phyloP scores from a whole-genome alignment of 2,113 vertebrate genomes.

The Coturnix japonica region DNA sequence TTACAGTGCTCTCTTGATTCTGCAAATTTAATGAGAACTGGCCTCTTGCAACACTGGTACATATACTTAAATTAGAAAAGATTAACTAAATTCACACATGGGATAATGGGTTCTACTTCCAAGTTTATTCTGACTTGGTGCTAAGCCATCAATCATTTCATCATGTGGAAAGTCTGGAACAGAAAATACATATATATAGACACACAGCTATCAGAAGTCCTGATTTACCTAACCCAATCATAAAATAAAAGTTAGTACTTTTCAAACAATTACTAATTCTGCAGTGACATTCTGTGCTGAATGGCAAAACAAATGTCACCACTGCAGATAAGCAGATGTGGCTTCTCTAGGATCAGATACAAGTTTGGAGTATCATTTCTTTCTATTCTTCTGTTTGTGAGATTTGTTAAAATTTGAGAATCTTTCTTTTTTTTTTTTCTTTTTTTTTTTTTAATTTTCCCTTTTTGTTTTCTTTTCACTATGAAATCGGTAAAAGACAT shows the following conservation, averaged over 20 bases:
- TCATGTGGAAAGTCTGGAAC: neutral
- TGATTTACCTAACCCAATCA: neutral
- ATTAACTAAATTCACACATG: neutral
- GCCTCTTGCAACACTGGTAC: neutral
- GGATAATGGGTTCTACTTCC: neutral
- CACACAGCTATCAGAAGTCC: neutral
- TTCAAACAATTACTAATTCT: neutral
- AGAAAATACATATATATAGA: neutral
- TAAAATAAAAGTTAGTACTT: neutral
- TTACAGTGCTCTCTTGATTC: neutral
- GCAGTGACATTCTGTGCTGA: neutral
- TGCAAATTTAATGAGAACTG: neutral
- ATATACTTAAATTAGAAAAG: neutral
- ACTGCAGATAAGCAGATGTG: neutral
- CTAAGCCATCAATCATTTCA: neutral
- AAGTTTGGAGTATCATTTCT: neutral
- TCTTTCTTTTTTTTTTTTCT: fast-evolving
- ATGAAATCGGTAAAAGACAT: neutral
- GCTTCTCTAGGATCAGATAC: neutral
- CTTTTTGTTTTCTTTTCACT: neutral
- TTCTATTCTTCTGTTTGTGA: neutral
- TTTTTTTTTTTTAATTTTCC: neutral
- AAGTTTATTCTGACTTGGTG: neutral
- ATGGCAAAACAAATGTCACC: fast-evolving
- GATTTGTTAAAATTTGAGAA: neutral